A percentile compares a stretch with the other conserved stretches of the same genome.
Conservation (phyloP, 37 sponge, comb jelly and placozoan species). For the Hexactinellida sp. region DNA sequence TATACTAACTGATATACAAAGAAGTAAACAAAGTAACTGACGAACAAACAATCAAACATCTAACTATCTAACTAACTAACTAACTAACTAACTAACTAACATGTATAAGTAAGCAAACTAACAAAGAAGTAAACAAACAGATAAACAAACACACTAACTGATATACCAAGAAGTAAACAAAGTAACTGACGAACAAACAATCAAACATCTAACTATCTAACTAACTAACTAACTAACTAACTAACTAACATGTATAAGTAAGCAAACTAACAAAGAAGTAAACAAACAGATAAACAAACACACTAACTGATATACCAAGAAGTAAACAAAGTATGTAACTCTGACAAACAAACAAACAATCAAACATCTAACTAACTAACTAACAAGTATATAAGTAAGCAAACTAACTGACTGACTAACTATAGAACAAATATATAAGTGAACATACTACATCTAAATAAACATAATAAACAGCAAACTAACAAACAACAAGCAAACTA, state of each 20-base stretch:
- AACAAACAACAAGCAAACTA: neutral
- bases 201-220: neutral
- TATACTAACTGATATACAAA: too few species aligned
- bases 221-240: too few species aligned
- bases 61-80: too few species aligned
- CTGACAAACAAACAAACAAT: neutral
- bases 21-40: too few species aligned
- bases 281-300: too few species aligned
- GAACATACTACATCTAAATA: too few species aligned
- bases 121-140: neutral
- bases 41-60: too few species aligned
- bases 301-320: too few species aligned
- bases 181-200: neutral
- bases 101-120: neutral
- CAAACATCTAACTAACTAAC: neutral
- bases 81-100: too few species aligned
- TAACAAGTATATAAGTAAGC: neutral
- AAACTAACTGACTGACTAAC: neutral
- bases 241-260: too few species aligned
- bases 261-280: too few species aligned
- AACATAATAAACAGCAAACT: neutral
- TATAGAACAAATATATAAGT: neutral
- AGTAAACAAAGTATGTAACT: too few species aligned
- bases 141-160: neutral
- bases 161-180: neutral